phyloP scores from a whole-genome alignment of 2,113 vertebrate genomes.

The Tachysurus vachellii region DNA sequence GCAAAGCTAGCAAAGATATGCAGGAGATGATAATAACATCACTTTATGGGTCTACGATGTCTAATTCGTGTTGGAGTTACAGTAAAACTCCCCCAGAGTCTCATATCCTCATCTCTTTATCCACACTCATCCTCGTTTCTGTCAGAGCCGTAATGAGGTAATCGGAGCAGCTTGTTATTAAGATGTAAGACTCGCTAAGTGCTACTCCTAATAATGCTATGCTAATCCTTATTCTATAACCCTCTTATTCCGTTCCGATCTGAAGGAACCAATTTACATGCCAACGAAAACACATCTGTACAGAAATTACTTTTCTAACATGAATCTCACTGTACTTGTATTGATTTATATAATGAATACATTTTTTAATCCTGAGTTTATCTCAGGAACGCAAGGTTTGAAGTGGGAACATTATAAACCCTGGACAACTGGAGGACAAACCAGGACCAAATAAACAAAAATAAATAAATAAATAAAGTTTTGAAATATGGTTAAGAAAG shows the following conservation, averaged over 20 bases:
- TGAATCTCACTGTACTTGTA: neutral
- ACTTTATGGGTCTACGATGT: constrained; percentile 13
- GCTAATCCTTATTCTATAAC: neutral
- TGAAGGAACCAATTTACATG: neutral
- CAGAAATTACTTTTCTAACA: neutral
- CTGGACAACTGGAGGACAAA: neutral
- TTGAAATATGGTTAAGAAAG: neutral
- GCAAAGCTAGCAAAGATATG: neutral
- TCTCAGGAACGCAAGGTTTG: neutral
- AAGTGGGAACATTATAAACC: neutral
- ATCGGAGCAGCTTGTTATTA: constrained; percentile 8
- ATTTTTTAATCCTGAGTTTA: neutral
- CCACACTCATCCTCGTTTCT: constrained; percentile 15
- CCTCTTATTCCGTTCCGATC: neutral
- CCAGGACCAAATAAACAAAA: neutral
- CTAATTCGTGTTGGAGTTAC: constrained; percentile 10
- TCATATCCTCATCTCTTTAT: constrained; percentile 9
- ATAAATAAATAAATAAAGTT: neutral
- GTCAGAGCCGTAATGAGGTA: constrained; percentile 22
- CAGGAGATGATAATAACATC: neutral
- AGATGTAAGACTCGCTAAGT: constrained; percentile 18
- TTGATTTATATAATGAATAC: neutral
- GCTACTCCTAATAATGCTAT: neutral
- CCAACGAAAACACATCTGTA: neutral
- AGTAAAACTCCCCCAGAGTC: constrained; percentile 19